These are phyloP conservation scores for Anabacerthia variegaticeps DNA, from an alignment of 2,797 vertebrate species.

Conservation along the genomic window DNA sequence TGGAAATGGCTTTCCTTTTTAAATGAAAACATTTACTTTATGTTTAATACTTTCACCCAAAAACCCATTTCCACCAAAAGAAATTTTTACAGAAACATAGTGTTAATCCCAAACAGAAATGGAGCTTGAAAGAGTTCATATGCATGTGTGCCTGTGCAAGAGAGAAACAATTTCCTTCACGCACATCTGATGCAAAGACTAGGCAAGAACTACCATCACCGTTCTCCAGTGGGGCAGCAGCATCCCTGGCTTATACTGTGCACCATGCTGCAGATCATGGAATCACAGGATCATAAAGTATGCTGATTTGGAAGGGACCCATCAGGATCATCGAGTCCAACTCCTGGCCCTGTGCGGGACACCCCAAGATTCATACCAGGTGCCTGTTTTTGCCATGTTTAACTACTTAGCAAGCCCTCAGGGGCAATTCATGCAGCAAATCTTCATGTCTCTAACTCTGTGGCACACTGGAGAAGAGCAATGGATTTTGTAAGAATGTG, in stretches of 20 bases:
- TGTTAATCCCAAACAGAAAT: not conserved
- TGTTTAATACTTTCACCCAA: not conserved
- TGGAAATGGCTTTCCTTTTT: not conserved
- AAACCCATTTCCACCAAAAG: not conserved
- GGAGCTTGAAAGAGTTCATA: not conserved
- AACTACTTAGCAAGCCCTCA: accelerated
- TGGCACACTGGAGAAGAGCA: not conserved
- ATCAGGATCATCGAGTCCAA: accelerated
- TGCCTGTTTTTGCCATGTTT: not conserved
- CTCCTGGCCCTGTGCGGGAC: accelerated
- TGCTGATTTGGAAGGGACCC: not conserved
- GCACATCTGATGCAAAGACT: not conserved
- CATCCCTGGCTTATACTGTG: not conserved
- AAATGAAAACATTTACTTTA: not conserved
- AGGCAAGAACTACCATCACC: not conserved
- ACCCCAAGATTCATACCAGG: not conserved
- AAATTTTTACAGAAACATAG: not conserved
- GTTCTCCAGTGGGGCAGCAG: not conserved
- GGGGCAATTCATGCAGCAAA: not conserved
- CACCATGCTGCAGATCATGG: accelerated
- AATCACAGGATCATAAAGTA: not conserved
- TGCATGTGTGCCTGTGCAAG: not conserved
- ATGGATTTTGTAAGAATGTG: not conserved
- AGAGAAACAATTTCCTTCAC: not conserved
- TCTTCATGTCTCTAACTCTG: not conserved